Evolutionary conservation across 2,888 invertebrate genomes (phyloP), one percentile per base, ranked within the genome.

Genomic region (Cataglyphis rosenhaueri): DNA sequence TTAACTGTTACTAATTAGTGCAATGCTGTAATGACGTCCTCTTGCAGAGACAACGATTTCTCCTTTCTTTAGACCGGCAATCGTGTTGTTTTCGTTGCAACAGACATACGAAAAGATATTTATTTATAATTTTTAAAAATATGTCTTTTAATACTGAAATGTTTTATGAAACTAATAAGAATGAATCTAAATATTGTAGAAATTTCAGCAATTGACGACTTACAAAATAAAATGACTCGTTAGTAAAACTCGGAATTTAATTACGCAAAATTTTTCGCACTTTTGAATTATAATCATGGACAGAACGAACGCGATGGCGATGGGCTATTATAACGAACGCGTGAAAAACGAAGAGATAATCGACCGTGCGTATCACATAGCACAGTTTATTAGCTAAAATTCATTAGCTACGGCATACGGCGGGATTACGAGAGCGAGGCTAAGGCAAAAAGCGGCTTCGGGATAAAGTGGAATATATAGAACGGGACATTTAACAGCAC

Each of bases 1-100:
- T 89, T 86, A 87, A 86, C 85, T 85, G 79, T 83, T 85, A 89
- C 88, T 87, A 88, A 89, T 89, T 89, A 89, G 65, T 66, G 68
- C 68, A 75, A 84, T 84, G 82, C 82, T 64, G 68, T 82, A 84
- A 75, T 44, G 68, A 41, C 32, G 21, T 57, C 21, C 64, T 59
- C n/a, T 57, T 35, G 18, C 68, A 38, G 21, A 29, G 12, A 41
- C 61, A 52, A 52, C 57, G 38, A 64, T 29, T 62, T 41, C 44
- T 25, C 66, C 59, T 41, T 41, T 48, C 18, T 68, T 18, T 55
- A 55, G 62, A 79, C 21, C 41, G 44, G n/a, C 18, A 41, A 44
- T 79, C 44, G 59, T 59, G 44, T 18, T 32, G 70, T 68, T 12
- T 32, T 65, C 29, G n/a, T 57, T 32, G 29, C 21, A 18, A 29